These are phyloP conservation scores for Pseudonaja textilis DNA, from an alignment of 2,113 vertebrate genomes.

Conservation along the genomic window DNA sequence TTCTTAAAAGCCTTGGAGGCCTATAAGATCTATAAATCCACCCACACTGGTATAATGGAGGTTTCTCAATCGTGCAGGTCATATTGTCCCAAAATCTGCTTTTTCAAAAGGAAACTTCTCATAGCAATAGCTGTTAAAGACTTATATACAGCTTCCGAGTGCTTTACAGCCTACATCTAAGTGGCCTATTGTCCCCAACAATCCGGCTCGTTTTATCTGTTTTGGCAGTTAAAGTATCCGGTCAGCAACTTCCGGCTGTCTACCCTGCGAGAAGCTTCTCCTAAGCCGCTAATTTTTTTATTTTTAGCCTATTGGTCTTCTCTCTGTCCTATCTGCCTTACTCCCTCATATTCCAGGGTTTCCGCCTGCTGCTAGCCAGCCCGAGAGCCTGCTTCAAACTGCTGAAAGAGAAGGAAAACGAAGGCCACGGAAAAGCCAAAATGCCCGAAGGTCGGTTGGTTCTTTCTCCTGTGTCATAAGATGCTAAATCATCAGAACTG, in stretches of 20 bases:
- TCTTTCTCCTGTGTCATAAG: neutral
- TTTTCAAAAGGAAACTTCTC: neutral
- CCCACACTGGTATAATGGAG: neutral
- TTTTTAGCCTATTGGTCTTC: neutral
- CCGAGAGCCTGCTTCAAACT: conserved; percentile 81
- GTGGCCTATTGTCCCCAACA: too few species aligned
- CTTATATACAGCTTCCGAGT: neutral
- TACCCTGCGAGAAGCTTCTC: neutral
- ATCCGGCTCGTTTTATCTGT: too few species aligned
- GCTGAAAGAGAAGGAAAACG: conserved; percentile 69
- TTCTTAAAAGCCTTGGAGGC: neutral
- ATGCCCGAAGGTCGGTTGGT: conserved; percentile 75
- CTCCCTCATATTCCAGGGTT: conserved; percentile 69
- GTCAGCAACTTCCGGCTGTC: neutral
- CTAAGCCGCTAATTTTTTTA: neutral
- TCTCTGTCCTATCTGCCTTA: neutral
- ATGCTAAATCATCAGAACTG: neutral
- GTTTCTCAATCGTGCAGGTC: neutral
- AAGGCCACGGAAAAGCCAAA: conserved; percentile 73
- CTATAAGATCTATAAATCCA: neutral
- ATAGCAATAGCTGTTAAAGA: neutral
- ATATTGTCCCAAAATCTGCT: neutral
- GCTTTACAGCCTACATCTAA: too few species aligned
- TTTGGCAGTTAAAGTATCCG: neutral
- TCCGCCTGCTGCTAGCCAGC: conserved; percentile 88